phyloP scores from a whole-genome alignment of 2,888 invertebrate genomes.

The Lasioglossum malachurum region DNA sequence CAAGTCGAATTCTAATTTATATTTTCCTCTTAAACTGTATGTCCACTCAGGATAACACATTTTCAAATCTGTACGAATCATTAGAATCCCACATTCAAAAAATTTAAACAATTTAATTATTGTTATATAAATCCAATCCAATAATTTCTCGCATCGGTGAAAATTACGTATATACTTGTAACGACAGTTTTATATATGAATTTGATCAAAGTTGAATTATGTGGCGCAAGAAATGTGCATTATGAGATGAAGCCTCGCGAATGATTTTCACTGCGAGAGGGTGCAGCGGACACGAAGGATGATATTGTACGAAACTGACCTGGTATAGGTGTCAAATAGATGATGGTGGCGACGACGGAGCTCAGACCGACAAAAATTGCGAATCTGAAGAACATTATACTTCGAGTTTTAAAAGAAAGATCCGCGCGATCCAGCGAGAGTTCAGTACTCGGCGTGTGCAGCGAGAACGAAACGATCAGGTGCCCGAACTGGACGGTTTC shows the following conservation, averaged over 20 bases:
- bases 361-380: constrained; percentile 89
- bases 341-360: constrained; percentile 89
- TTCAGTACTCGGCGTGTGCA: constrained; percentile 9
- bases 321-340: constrained; percentile 91
- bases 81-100: not conserved
- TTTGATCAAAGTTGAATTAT: not conserved
- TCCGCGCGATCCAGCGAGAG: not conserved
- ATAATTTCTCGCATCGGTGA: not conserved
- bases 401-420: constrained; percentile 4
- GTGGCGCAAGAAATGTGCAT: not conserved
- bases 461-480: constrained; percentile 48
- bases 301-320: constrained; percentile 84
- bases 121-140: not conserved
- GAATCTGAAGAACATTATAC: constrained; percentile 87
- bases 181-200: not conserved
- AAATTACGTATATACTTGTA: not conserved
- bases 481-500: constrained; percentile 76
- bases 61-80: not conserved
- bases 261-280: not conserved
- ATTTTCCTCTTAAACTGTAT: not conserved
- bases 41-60: not conserved
- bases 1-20: not conserved
- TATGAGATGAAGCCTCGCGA: not conserved
- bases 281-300: not conserved
- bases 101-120: not conserved